phyloP scores from a whole-genome alignment of 1,140 invertebrate genomes.

The Rhizoglyphus robini region DNA sequence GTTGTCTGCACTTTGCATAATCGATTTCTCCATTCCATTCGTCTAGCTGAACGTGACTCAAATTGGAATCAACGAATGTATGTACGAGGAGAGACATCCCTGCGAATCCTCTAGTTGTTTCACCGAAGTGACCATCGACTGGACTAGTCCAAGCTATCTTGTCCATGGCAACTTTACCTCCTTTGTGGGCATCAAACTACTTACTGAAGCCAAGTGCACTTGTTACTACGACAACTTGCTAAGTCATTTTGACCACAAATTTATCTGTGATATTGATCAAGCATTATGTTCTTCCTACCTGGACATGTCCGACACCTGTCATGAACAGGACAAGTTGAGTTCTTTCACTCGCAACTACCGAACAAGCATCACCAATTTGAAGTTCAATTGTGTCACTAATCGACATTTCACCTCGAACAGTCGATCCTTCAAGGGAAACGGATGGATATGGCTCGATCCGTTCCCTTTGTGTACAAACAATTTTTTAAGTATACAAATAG shows the following conservation, averaged over 20 bases:
- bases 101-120: constrained; percentile 28
- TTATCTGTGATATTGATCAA: constrained; percentile 4
- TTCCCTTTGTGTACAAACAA: constrained; percentile 89
- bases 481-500: constrained; percentile 84
- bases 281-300: not conserved
- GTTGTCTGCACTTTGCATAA: not conserved
- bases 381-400: not conserved
- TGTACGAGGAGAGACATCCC: constrained; percentile 65
- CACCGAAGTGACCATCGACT: constrained; percentile 30
- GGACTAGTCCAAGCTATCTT: constrained; percentile 64
- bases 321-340: not conserved
- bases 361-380: constrained; percentile 10
- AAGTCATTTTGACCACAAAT: not conserved
- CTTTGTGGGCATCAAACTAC: constrained; percentile 68
- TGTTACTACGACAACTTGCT: constrained; percentile 4
- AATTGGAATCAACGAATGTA: constrained; percentile 92
- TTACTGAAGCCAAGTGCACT: constrained; percentile 6
- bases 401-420: constrained; percentile 33
- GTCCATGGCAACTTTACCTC: constrained; percentile 93
- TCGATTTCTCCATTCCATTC: not conserved
- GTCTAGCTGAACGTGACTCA: constrained; percentile 85
- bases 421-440: constrained; percentile 75
- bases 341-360: not conserved
- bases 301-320: not conserved
- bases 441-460: constrained; percentile 89